Base-by-base conservation (phyloP, 2,888 invertebrate species). In the Lapara coniferarum region DNA sequence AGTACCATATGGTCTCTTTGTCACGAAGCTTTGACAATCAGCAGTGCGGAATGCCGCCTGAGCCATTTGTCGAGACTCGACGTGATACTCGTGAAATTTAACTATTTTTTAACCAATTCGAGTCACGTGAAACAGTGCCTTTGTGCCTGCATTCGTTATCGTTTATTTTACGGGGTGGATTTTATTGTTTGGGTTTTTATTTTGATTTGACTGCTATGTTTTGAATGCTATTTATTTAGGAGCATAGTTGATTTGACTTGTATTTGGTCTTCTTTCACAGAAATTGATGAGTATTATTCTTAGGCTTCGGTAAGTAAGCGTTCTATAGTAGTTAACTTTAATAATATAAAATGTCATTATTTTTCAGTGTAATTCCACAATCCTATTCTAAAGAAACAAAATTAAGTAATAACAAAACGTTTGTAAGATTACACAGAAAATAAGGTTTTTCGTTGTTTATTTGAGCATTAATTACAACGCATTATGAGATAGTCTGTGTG, bases 11-110 rank as follows among this genome's bases (percentile, higher is more conserved):
- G 51, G 10, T 55, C 25, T 30, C 19, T n/a, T 55, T 14, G 52
- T 52, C 46, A 52, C 56, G 53, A 55, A 71, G 69, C 72, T 72
- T 72, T 72, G 71, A 70, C 71, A 71, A 69, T 68, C 71, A 71
- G 59, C 67, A 55, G 72, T 51, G 72, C 69, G 72, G 66, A 72
- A 72, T 57, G 53, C 51, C 69, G 55, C 69, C 46, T 49, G 46
- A 4, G 13, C 19, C 49, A 49, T 63, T 63, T 63, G 63, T 63
- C 19, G 37, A 59, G 16, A 46, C 13, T 14, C 19, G 13, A 13
- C 19, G 59, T 6, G 46, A 19, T 12, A 13, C 10, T 57, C 57
- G 25, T 57, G 6, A 49, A 63, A 63, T 63, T 49, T 49, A 25
- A 63, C 63, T 49, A 37, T 37, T 49, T 59, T 63, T 63, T 13